Base-by-base conservation (phyloP, 2,113 vertebrate species). In the Oncorhynchus gorbuscha region DNA sequence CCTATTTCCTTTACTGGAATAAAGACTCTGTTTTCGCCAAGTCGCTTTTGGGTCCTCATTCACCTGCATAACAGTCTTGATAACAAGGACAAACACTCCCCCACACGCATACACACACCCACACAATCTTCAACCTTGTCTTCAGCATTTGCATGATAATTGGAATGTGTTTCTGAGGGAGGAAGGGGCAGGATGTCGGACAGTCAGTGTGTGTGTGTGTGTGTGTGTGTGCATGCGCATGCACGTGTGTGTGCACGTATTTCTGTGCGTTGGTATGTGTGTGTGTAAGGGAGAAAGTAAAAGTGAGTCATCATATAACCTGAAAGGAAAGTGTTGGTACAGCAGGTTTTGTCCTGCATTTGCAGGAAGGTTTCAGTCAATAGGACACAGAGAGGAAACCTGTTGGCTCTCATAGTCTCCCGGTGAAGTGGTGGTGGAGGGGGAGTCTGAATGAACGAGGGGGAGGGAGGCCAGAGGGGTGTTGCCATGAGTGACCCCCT, bases 101-200 rank as follows among this genome's bases (percentile, higher is more conserved):
- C 3, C 59, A 71, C n/a, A 35, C 35, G 65, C 39, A 71, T 67
- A 77, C 48, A 45, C 70, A 14, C 4, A 65, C 75, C 73, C 68
- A 71, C 69, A 35, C 78, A 73, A 22, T 76, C 45, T 70, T 28
- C 62, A 48, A 68, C 85, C 89, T 88, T 90, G 88, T 83, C 78
- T 86, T 86, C 61, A 79, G 74, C 76, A 75, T 85, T 83, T 76
- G 75, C 66, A 83, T 81, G 71, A 86, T 87, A 75, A 87, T 79
- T 84, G 83, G 85, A 84, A 87, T 87, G 85, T 76, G 49, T 69
- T 83, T 70, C 77, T 69, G 73, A 79, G 85, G 77, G 76, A 80
- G 66, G 74, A 64, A 26, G 74, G 35, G 73, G 32, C 26, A 61
- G 1, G 30, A 32, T 48, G 69, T 65, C n/a, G 22, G 69, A 16